Evolutionary conservation across 2,888 invertebrate species (phyloP).

Genomic region (Eupithecia pulchellata): DNA sequence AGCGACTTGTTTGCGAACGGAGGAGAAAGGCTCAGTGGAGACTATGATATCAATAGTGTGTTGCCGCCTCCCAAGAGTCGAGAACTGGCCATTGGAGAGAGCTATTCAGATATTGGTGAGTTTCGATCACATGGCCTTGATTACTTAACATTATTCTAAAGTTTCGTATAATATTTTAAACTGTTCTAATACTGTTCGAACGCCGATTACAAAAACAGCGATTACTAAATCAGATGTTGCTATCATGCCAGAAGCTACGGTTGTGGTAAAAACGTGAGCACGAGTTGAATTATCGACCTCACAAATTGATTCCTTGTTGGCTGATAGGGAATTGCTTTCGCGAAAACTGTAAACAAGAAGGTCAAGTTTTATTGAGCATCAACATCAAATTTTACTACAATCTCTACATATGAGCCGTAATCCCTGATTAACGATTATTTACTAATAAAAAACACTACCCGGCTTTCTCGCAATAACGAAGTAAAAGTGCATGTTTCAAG

Average conservation of each 20-base stretch:
- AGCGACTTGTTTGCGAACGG: conserved; percentile 79
- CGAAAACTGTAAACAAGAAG: conserved; percentile 31
- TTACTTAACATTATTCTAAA: neutral
- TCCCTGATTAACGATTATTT: conserved; percentile 23
- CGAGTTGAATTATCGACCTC: conserved; percentile 30
- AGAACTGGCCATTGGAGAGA: conserved; percentile 83
- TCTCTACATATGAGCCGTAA: conserved; percentile 21
- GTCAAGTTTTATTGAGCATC: conserved; percentile 34
- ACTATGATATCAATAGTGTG: conserved; percentile 80
- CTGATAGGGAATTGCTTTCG: conserved; percentile 40
- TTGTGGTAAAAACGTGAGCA: conserved; percentile 40
- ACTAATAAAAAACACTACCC: conserved; percentile 30
- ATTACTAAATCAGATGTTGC: conserved; percentile 31
- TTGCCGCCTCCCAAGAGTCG: conserved; percentile 80
- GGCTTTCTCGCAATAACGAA: conserved; percentile 7
- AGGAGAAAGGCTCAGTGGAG: conserved; percentile 77
- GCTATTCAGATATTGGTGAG: conserved; percentile 83
- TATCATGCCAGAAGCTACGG: conserved; percentile 32
- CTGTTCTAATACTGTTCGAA: neutral
- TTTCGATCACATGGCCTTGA: conserved; percentile 12
- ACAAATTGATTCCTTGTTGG: conserved; percentile 32
- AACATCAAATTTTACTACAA: conserved; percentile 35
- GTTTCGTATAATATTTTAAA: neutral
- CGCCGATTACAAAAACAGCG: neutral
- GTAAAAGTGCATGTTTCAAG: conserved; percentile 3